Evolutionary conservation across 2,797 vertebrate species (phyloP).

Genomic region (Phalloptychus januarius): DNA sequence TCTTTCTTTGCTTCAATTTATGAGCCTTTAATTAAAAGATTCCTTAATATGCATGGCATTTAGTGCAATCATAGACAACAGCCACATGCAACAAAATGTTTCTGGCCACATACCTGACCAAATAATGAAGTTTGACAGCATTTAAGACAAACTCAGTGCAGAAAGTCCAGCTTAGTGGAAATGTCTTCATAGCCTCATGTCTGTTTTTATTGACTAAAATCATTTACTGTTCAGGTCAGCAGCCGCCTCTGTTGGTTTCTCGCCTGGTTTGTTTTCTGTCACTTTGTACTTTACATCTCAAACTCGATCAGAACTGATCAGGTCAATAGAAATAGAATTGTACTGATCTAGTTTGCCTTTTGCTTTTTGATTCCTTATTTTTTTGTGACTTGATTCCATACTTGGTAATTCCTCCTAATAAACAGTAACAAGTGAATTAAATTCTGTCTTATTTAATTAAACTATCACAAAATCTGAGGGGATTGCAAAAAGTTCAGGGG

Average conservation of each 20-base stretch:
- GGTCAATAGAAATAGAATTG: no score
- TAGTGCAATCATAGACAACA: not conserved
- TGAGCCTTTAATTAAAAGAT: not conserved
- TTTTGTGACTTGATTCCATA: not conserved
- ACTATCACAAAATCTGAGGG: no score
- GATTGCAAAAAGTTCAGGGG: no score
- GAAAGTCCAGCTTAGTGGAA: not conserved
- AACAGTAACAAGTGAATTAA: slow-evolving; percentile 38
- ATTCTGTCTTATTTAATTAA: no score
- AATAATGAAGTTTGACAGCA: not conserved
- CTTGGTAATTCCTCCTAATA: slow-evolving; percentile 32
- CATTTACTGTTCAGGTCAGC: no score
- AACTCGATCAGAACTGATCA: no score
- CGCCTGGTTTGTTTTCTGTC: no score
- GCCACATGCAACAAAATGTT: no score
- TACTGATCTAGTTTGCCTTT: not conserved
- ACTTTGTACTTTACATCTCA: no score
- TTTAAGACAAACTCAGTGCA: not conserved
- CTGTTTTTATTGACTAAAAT: no score
- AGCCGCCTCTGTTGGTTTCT: no score
- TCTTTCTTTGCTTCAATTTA: not conserved
- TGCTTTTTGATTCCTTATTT: not conserved
- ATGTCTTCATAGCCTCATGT: no score
- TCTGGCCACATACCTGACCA: not conserved
- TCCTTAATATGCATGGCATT: not conserved